A percentile compares a stretch with the other conserved stretches of the same genome.
These are phyloP conservation scores for Drosophila formosana DNA, from an alignment of 2,888 invertebrate genomes.

Conservation along the genomic window DNA sequence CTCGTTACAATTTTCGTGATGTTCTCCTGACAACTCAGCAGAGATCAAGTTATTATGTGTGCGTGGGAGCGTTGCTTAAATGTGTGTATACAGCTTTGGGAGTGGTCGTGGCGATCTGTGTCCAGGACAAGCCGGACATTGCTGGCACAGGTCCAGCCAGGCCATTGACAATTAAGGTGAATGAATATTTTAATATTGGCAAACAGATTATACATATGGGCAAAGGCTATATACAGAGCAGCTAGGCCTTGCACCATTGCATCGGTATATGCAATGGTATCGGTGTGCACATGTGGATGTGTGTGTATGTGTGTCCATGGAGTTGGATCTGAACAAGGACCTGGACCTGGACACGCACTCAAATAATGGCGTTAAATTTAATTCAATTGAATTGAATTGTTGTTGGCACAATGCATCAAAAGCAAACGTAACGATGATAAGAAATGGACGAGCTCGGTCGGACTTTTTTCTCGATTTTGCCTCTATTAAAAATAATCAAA, in stretches of 20 bases:
- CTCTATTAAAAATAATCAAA: slow-evolving; percentile 48
- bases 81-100: slow-evolving; percentile 59
- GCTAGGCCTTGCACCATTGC: slow-evolving; percentile 40
- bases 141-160: slow-evolving; percentile 6
- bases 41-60: slow-evolving; percentile 77
- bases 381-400: slow-evolving; percentile 76
- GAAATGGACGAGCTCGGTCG: slow-evolving; percentile 13
- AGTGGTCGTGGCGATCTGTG: slow-evolving; percentile 58
- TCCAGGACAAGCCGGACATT: slow-evolving; percentile 37
- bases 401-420: slow-evolving; percentile 72
- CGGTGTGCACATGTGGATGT: not conserved
- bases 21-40: slow-evolving; percentile 81
- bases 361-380: slow-evolving; percentile 76
- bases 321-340: not conserved
- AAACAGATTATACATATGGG: slow-evolving; percentile 80
- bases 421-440: slow-evolving; percentile 39
- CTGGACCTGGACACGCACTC: slow-evolving; percentile 38
- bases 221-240: slow-evolving; percentile 51
- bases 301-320: not conserved
- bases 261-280: too few relatives aligned
- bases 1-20: slow-evolving; percentile 79
- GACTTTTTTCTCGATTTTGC: not conserved
- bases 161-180: slow-evolving; percentile 80
- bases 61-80: slow-evolving; percentile 19
- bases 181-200: slow-evolving; percentile 81